Percentiles rank a stretch among this genome's conserved stretches.
Evolutionary conservation across 2,797 vertebrate species (phyloP).

Genomic region (Amniataba percoides): DNA sequence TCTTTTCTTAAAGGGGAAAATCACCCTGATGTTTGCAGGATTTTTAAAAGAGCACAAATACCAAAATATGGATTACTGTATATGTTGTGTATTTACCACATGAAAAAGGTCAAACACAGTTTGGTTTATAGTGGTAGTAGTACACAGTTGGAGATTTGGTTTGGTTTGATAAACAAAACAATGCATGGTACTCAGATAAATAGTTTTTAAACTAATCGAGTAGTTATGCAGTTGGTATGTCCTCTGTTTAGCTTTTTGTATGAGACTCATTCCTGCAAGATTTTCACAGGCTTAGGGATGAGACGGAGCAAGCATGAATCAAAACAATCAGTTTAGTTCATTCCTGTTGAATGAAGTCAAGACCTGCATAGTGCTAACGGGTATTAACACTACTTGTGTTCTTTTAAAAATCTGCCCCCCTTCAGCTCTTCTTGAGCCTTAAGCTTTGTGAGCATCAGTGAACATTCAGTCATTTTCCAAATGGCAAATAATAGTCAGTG

Average conservation of each 20-base stretch:
- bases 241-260: not conserved
- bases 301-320: not conserved
- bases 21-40: not conserved
- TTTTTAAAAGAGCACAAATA: constrained; percentile 38
- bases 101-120: not conserved
- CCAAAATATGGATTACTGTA: not conserved
- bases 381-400: not conserved
- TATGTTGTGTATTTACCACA: not conserved
- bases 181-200: not conserved
- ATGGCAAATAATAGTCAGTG: not conserved
- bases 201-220: not conserved
- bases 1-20: constrained; percentile 19
- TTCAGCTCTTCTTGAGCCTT: not conserved
- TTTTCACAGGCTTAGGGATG: not conserved
- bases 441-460: not conserved
- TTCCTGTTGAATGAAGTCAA: not conserved
- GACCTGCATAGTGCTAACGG: not conserved
- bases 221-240: not conserved
- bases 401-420: not conserved
- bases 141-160: not conserved
- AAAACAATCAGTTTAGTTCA: not conserved
- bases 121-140: not conserved
- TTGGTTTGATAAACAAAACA: not conserved
- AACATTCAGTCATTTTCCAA: not conserved
- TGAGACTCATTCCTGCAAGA: not conserved